phyloP scores from a whole-genome alignment of 2,113 vertebrate genomes.

The Prinia subflava region DNA sequence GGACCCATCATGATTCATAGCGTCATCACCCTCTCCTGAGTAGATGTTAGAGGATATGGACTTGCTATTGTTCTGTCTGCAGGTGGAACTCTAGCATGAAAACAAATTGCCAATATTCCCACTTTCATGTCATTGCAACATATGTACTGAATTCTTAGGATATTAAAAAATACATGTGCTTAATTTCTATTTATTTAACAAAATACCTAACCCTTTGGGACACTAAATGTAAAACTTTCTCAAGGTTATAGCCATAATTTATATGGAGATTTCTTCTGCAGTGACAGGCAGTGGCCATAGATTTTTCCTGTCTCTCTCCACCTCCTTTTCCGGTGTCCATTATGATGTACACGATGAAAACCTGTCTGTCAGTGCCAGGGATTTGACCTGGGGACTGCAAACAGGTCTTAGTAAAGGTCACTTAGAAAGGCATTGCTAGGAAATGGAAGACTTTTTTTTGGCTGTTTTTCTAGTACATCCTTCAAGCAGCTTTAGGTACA shows the following conservation, averaged over 20 bases:
- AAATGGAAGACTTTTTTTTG: not conserved
- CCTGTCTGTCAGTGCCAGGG: not conserved
- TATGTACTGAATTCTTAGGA: not conserved
- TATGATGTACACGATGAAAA: not conserved
- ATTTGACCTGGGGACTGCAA: not conserved
- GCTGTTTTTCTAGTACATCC: not conserved
- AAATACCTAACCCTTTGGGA: not conserved
- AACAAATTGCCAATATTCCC: not conserved
- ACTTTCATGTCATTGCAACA: not conserved
- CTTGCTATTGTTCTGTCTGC: not conserved
- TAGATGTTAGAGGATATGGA: not conserved
- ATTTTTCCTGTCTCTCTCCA: not conserved
- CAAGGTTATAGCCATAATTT: not conserved
- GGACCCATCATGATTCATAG: not conserved
- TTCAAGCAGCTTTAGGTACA: not conserved
- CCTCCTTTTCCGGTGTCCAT: not conserved
- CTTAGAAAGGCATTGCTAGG: not conserved
- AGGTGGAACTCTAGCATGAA: not conserved
- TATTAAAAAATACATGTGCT: not conserved
- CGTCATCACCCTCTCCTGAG: not conserved
- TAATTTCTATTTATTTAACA: slow-evolving; percentile 1
- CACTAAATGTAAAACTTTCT: not conserved
- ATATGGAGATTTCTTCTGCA: not conserved
- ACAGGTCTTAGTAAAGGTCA: not conserved
- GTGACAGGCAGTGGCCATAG: not conserved